These are phyloP conservation scores for Cossypha dichroa DNA, from an alignment of 2,797 vertebrate species.

Conservation along the genomic window DNA sequence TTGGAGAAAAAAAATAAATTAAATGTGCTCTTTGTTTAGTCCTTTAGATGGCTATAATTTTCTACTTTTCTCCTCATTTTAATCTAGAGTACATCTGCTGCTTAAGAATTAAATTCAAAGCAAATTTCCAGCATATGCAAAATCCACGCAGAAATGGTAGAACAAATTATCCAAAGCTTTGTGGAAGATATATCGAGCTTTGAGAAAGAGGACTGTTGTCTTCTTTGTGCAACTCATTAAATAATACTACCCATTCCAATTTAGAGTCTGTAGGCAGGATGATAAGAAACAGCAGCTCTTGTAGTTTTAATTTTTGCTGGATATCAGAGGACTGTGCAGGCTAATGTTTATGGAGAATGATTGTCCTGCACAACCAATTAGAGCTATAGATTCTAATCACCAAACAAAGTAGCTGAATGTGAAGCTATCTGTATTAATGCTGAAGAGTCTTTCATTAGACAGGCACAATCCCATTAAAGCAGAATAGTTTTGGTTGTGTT, in stretches of 20 bases:
- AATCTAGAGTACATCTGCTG: not conserved
- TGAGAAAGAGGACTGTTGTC: not conserved
- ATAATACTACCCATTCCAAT: not conserved
- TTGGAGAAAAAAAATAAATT: not conserved
- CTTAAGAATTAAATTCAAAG: not conserved
- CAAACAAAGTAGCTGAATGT: not conserved
- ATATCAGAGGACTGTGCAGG: not conserved
- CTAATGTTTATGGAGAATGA: not conserved
- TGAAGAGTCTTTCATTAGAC: not conserved
- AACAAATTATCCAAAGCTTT: not conserved
- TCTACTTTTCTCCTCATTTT: not conserved
- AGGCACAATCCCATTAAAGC: not conserved
- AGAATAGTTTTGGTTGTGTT: not conserved
- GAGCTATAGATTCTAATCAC: slow-evolving; percentile 2
- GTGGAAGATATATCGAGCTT: not conserved
- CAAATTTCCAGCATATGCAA: not conserved
- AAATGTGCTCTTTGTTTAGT: not conserved
- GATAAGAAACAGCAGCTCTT: not conserved
- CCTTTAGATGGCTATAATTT: not conserved
- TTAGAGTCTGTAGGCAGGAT: not conserved
- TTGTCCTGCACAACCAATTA: not conserved
- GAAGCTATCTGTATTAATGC: not conserved
- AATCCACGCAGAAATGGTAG: not conserved
- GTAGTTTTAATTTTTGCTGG: not conserved
- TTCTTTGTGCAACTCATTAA: not conserved